Percentiles rank a stretch among this genome's conserved stretches.
Conservation (phyloP, 2,113 vertebrate genomes). For the Oryzias javanicus region DNA sequence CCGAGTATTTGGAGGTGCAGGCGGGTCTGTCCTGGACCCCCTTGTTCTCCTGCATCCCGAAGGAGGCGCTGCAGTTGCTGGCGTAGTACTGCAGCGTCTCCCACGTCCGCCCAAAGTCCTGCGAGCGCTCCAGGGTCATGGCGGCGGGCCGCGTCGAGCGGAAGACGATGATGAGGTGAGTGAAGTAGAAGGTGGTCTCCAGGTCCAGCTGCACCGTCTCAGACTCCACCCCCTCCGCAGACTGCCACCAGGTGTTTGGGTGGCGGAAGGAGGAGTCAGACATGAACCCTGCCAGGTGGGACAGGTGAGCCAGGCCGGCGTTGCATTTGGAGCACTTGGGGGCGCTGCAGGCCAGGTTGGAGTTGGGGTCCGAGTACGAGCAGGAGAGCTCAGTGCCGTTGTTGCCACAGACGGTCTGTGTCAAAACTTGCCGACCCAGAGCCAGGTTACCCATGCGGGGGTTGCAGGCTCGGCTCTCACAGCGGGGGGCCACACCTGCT, state of each 20-base stretch:
- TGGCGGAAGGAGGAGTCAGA: conserved; percentile 92
- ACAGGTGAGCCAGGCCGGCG: conserved; percentile 70
- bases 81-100: conserved; percentile 89
- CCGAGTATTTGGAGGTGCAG: conserved; percentile 94
- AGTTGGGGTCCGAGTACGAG: conserved; percentile 66
- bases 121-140: conserved; percentile 94
- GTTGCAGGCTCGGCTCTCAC: conserved; percentile 89
- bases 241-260: conserved; percentile 97
- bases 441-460: conserved; percentile 94
- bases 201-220: conserved; percentile 91
- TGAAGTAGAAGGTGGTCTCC: conserved; percentile 93
- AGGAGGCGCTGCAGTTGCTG: conserved; percentile 84
- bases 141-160: conserved; percentile 88
- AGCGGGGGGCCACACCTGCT: conserved; percentile 73
- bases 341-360: conserved; percentile 68
- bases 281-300: conserved; percentile 88
- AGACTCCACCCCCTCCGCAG: conserved; percentile 71
- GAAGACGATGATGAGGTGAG: conserved; percentile 94
- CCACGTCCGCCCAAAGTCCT: conserved; percentile 92
- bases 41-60: conserved; percentile 80
- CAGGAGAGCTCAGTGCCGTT: conserved; percentile 83
- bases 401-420: conserved; percentile 85
- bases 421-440: conserved; percentile 82
- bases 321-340: conserved; percentile 84
- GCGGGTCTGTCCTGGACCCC: conserved; percentile 70